phyloP scores from a whole-genome alignment of 2,113 vertebrate genomes.

The Entosphenus tridentatus region DNA sequence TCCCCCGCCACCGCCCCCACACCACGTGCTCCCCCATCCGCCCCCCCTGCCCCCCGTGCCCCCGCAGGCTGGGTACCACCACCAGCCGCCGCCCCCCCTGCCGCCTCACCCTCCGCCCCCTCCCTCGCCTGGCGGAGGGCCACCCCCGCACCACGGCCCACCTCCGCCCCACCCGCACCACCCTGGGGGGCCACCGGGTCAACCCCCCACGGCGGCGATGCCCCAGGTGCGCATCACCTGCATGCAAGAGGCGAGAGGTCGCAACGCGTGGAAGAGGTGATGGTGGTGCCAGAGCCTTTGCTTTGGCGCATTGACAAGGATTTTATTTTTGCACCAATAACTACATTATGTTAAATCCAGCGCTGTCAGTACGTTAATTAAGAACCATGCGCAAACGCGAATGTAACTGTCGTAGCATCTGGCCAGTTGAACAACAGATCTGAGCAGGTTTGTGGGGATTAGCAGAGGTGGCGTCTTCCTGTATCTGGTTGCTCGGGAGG shows the following conservation, averaged over 20 bases:
- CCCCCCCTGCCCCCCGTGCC: conserved; percentile 1
- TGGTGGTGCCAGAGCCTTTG: not conserved
- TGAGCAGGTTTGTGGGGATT: too few relatives aligned
- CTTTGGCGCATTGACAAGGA: too few relatives aligned
- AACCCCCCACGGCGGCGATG: not conserved
- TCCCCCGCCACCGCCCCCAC: not conserved
- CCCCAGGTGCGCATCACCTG: conserved; percentile 6
- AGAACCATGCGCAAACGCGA: too few relatives aligned
- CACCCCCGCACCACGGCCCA: conserved; percentile 1
- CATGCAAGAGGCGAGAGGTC: conserved; percentile 4
- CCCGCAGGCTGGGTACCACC: not conserved
- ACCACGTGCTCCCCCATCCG: not conserved
- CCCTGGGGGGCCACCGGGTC: too few relatives aligned
- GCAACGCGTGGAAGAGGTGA: not conserved
- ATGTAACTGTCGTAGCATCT: too few relatives aligned
- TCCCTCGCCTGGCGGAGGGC: not conserved
- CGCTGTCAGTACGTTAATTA: too few relatives aligned
- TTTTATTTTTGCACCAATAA: too few relatives aligned
- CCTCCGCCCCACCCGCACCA: not conserved
- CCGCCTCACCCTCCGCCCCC: not conserved
- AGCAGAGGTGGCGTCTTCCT: too few relatives aligned
- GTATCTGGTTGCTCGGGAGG: too few relatives aligned
- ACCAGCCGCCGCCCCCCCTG: conserved; percentile 2
- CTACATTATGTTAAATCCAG: too few relatives aligned
- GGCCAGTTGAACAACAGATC: too few relatives aligned